Evolutionary conservation across 2,888 invertebrate species (phyloP).

Genomic region (Chelonus formosanus): DNA sequence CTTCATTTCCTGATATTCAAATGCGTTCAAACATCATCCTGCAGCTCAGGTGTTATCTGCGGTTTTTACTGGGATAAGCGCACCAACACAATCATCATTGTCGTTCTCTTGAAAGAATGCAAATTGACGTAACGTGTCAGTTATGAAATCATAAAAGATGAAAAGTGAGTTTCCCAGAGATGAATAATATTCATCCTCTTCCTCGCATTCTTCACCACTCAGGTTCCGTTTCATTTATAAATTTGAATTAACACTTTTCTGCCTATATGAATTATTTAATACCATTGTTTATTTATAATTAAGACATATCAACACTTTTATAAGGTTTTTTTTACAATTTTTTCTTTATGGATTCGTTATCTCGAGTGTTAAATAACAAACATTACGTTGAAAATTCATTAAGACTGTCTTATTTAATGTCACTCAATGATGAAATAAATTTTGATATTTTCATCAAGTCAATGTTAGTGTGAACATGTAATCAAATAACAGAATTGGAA

Average conservation of each 20-base stretch:
- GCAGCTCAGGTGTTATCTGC: conserved; percentile 44
- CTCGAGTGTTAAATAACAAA: neutral
- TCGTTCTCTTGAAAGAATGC: conserved; percentile 44
- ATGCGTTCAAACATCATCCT: conserved; percentile 62
- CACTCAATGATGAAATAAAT: no score
- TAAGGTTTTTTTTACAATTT: neutral
- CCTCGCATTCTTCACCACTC: neutral
- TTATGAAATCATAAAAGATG: conserved; percentile 47
- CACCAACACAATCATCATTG: conserved; percentile 25
- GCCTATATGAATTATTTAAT: no score
- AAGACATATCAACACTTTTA: neutral
- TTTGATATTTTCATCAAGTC: no score
- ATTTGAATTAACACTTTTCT: neutral
- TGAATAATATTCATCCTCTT: conserved; percentile 15
- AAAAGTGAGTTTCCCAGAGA: conserved; percentile 35
- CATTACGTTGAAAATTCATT: neutral
- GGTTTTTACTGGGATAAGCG: conserved; percentile 40
- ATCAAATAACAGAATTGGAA: no score
- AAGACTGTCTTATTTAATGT: neutral
- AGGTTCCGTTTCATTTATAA: neutral
- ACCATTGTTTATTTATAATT: no score
- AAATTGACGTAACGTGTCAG: conserved; percentile 47
- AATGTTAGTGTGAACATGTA: no score
- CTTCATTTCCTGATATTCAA: conserved; percentile 65
- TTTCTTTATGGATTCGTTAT: neutral